phyloP scores from a whole-genome alignment of 2,113 vertebrate species.

The Climacteris rufus region DNA sequence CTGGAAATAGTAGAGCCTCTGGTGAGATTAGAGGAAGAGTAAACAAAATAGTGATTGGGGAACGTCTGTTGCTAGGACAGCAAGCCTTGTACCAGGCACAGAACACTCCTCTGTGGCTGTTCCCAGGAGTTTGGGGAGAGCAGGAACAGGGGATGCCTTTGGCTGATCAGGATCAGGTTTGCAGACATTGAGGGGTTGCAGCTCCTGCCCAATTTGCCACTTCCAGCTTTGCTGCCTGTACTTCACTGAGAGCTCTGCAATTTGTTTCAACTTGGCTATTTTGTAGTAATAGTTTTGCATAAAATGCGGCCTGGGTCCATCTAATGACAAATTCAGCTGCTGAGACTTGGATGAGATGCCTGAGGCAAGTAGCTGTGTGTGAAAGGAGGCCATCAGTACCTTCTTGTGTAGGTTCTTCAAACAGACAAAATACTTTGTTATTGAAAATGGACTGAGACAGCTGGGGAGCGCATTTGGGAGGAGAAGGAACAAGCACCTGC shows the following conservation, averaged over 20 bases:
- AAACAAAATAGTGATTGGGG: background rate
- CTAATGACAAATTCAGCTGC: background rate
- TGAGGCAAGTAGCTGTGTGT: background rate
- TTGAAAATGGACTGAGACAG: background rate
- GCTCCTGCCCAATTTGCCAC: background rate
- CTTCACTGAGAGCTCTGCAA: background rate
- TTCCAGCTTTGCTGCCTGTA: background rate
- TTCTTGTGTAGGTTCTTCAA: background rate
- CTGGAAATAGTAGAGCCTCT: background rate
- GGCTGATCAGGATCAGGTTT: background rate
- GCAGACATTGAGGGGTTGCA: background rate
- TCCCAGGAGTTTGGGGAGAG: background rate
- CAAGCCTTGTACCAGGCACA: background rate
- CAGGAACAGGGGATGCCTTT: background rate
- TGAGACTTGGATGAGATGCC: rapidly evolving
- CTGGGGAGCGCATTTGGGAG: rapidly evolving
- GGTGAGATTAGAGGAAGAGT: background rate
- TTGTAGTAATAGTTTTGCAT: background rate
- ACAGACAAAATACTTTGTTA: background rate
- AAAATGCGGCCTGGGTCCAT: background rate
- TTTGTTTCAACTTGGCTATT: background rate
- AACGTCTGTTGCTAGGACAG: background rate
- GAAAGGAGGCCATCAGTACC: background rate
- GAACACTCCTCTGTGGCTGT: background rate
- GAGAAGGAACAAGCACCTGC: background rate